phyloP scores from a whole-genome alignment of 2,888 invertebrate genomes.

The Orthosia gracilis region DNA sequence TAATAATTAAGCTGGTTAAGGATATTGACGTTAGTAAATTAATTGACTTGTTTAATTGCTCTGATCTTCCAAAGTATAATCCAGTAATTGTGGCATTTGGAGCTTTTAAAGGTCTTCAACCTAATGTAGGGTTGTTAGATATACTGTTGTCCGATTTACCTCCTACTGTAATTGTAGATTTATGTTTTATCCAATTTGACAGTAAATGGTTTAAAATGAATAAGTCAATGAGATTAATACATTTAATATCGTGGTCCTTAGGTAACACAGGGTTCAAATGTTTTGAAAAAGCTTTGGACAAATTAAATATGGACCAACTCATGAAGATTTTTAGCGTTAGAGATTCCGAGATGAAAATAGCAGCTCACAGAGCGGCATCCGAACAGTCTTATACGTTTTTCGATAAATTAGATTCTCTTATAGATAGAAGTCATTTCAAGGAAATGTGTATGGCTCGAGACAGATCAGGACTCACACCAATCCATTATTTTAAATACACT shows the following conservation, averaged over 20 bases:
- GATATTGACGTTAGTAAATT: slow-evolving; percentile 27
- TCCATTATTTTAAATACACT: slow-evolving; percentile 26
- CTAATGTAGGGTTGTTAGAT: slow-evolving; percentile 13
- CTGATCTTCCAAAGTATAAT: slow-evolving; percentile 47
- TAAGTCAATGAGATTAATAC: slow-evolving; percentile 32
- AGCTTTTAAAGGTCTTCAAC: not conserved
- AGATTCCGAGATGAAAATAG: slow-evolving; percentile 27
- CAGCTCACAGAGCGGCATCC: slow-evolving; percentile 39
- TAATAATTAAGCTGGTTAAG: slow-evolving; percentile 31
- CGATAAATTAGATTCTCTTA: slow-evolving; percentile 28
- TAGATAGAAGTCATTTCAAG: slow-evolving; percentile 24
- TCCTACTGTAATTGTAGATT: slow-evolving; percentile 11
- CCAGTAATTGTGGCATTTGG: slow-evolving; percentile 33
- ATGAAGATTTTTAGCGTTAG: slow-evolving; percentile 2
- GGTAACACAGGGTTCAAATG: not conserved
- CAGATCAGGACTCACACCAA: slow-evolving; percentile 34
- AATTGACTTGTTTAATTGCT: slow-evolving; percentile 44
- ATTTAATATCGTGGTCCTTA: slow-evolving; percentile 17
- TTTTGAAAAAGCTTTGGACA: slow-evolving; percentile 30
- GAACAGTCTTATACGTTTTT: slow-evolving; percentile 34
- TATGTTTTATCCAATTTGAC: slow-evolving; percentile 34
- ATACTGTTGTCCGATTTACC: slow-evolving; percentile 25
- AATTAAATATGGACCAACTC: slow-evolving; percentile 32
- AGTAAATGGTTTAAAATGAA: slow-evolving; percentile 21
- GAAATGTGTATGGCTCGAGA: slow-evolving; percentile 32